Evolutionary conservation across 2,888 invertebrate species (phyloP).

Genomic region (Cosmia pyralina): DNA sequence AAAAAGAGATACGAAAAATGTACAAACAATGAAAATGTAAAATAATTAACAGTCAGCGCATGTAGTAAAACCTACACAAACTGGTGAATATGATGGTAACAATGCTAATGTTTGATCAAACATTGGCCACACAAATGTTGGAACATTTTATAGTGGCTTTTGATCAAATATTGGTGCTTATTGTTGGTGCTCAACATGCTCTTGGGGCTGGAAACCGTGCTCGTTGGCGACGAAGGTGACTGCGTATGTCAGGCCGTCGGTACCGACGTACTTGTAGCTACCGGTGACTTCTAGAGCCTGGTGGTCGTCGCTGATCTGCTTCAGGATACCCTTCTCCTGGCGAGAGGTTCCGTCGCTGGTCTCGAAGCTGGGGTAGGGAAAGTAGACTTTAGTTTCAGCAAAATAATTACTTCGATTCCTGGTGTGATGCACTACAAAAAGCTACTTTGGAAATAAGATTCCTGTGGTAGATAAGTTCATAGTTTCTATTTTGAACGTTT

Average conservation of each 20-base stretch:
- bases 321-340: conserved; percentile 88
- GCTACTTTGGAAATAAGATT: neutral
- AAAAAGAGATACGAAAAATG: conserved; percentile 59
- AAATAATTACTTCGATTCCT: neutral
- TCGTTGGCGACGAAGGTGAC: conserved; percentile 90
- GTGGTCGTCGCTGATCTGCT: conserved; percentile 87
- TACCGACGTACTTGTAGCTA: conserved; percentile 87
- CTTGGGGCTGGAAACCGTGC: conserved; percentile 90
- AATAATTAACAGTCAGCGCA: conserved; percentile 48
- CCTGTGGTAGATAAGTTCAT: neutral
- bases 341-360: conserved; percentile 89
- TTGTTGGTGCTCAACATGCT: conserved; percentile 79
- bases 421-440: neutral
- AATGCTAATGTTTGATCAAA: conserved; percentile 44
- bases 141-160: conserved; percentile 49
- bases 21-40: conserved; percentile 46
- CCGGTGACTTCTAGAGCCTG: conserved; percentile 88
- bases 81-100: conserved; percentile 31
- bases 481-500: neutral
- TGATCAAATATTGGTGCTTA: conserved; percentile 43
- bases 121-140: conserved; percentile 40
- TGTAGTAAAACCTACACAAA: conserved; percentile 81
- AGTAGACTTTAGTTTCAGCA: neutral
- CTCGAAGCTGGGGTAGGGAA: conserved; percentile 78
- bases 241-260: conserved; percentile 89